Evolutionary conservation across 1,140 invertebrate genomes (phyloP).

Genomic region (Drosophila nebulosa): DNA sequence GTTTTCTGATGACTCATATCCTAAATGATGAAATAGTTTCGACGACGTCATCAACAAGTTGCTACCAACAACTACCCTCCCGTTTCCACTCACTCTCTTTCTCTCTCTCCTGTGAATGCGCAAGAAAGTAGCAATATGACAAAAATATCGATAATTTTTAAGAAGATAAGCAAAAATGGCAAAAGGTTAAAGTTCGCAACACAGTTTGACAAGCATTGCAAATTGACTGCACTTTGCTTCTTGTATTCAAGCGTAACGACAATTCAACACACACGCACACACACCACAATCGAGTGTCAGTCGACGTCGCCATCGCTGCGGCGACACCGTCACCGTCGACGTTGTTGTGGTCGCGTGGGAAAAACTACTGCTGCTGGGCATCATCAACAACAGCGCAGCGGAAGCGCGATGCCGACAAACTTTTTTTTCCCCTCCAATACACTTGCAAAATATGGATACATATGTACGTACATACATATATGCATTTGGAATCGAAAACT

Average conservation of each 20-base stretch:
- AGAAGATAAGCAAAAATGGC: not conserved
- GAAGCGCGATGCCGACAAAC: constrained; percentile 4
- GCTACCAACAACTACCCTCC: not conserved
- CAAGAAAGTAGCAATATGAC: too few relatives aligned
- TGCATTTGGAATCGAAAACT: constrained; percentile 9
- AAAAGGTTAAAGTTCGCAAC: not conserved
- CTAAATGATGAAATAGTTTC: constrained; percentile 37
- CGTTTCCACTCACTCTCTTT: too few relatives aligned
- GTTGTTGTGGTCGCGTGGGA: constrained; percentile 34
- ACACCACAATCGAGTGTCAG: constrained; percentile 7
- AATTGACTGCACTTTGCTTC: not conserved
- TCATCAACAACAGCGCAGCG: not conserved
- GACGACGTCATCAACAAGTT: not conserved
- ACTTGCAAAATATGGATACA: not conserved
- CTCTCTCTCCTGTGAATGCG: too few relatives aligned
- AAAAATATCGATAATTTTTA: not conserved
- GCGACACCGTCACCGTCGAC: not conserved
- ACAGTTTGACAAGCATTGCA: constrained; percentile 2
- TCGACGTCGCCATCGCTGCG: too few relatives aligned
- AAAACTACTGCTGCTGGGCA: constrained; percentile 29
- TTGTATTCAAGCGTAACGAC: constrained; percentile 7
- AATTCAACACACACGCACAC: not conserved
- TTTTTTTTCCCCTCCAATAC: not conserved
- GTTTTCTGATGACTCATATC: constrained; percentile 45
- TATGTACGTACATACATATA: not conserved